Base-by-base conservation (phyloP, 2,797 vertebrate genomes). In the Peromyscus attwateri region DNA sequence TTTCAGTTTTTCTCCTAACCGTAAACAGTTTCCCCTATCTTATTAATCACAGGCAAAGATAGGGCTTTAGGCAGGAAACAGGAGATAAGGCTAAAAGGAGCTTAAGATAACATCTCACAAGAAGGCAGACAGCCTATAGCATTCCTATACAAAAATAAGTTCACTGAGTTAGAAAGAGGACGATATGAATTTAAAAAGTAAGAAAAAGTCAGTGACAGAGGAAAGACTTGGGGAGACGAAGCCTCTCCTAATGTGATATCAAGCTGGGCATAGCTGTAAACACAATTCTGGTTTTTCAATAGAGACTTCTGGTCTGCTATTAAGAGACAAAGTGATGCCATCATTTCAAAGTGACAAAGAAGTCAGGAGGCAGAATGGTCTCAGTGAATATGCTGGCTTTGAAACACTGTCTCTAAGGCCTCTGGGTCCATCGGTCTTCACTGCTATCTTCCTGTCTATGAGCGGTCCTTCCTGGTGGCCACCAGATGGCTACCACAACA, bases 41-140 rank as follows among this genome's bases (percentile, higher is more conserved):
- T 88, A 34, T 60, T 89, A 85, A 94, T 49, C n/a, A 81, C 3
- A 94, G 43, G 34, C 34, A 52, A 90, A 64, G 60, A 68, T 52
- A 37, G 84, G 57, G 7, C 27, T 90, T 73, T 37, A 79, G 60
- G 75, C 31, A 37, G 75, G 70, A 90, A 77, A 29, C 14, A 21
- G 75, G 60, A 66, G 57, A 85, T 89, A 96, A 95, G 34, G 37
- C 34, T 37, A 27, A 71, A 70, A 57, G 43, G 57, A 71, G 23
- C 52, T 93, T 90, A 82, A 91, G 71, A 88, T 91, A 90, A 43
- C 62, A 89, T 66, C 79, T 91, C 19, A 6, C 31, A 89, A 92
- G 82, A 64, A 82, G 73, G 29, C 11, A 60, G 37, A 70, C 19
- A 83, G 34, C n/a, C 80, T 71, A 16, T 16, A 84, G 82, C 62